Evolutionary conservation across 1,140 invertebrate species (phyloP).

Genomic region (Sipha flava): DNA sequence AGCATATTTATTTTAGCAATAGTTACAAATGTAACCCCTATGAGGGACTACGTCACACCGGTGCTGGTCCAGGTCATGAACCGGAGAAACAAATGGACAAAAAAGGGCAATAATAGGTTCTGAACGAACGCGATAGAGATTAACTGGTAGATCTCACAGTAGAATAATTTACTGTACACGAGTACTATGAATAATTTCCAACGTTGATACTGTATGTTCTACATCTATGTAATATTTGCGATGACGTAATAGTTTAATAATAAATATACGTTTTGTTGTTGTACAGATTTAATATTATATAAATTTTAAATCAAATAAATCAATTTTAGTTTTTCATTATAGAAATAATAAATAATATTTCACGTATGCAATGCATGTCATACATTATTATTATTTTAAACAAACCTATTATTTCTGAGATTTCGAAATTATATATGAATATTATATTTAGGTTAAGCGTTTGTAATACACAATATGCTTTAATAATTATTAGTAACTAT

Average conservation of each 20-base stretch:
- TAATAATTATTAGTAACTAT: no score
- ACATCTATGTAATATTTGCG: background rate
- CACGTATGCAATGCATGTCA: no score
- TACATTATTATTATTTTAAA: no score
- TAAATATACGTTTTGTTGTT: background rate
- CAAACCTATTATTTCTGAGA: no score
- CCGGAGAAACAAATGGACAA: background rate
- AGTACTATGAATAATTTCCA: background rate
- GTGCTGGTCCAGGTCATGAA: background rate
- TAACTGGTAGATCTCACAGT: background rate
- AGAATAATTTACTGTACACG: background rate
- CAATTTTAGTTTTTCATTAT: background rate
- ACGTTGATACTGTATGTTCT: background rate
- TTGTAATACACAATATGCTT: no score
- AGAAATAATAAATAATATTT: background rate
- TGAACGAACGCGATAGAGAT: background rate
- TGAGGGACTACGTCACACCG: background rate
- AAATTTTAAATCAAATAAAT: background rate
- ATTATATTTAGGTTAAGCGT: no score
- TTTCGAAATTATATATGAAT: no score
- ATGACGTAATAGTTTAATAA: constrained; percentile 11
- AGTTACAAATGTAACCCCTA: background rate
- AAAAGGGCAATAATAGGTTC: background rate
- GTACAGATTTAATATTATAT: background rate
- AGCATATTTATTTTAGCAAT: background rate